Percentiles rank a stretch among this genome's conserved stretches.
These are phyloP conservation scores for Drosophila bunnanda DNA, from an alignment of 2,888 invertebrate genomes.

Conservation along the genomic window DNA sequence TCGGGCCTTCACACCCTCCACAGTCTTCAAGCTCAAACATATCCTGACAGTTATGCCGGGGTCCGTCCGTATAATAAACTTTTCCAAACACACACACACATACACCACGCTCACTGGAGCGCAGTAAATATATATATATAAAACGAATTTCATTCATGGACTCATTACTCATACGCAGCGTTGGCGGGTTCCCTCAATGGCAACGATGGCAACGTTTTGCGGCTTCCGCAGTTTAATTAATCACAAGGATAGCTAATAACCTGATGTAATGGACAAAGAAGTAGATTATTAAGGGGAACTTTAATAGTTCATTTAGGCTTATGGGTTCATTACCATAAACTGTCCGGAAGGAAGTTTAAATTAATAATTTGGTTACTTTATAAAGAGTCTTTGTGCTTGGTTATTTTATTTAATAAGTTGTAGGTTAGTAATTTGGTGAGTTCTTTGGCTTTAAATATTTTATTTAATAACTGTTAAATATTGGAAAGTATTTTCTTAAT, in stretches of 20 bases:
- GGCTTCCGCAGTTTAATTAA: slow-evolving; percentile 69
- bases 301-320: slow-evolving; percentile 33
- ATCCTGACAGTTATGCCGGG: slow-evolving; percentile 40
- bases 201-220: slow-evolving; percentile 49
- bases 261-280: slow-evolving; percentile 26
- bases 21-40: background rate
- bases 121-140: slow-evolving; percentile 43
- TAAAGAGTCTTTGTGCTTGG: background rate
- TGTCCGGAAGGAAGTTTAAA: slow-evolving; percentile 1
- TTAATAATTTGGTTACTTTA: background rate
- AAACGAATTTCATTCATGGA: slow-evolving; percentile 45
- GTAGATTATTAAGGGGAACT: slow-evolving; percentile 13
- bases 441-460: too few relatives aligned
- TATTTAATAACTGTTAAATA: too few relatives aligned
- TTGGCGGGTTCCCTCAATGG: slow-evolving; percentile 43
- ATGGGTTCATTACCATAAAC: slow-evolving; percentile 13
- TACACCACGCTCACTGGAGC: slow-evolving; percentile 3
- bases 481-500: too few relatives aligned
- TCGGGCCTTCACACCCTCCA: slow-evolving; percentile 3
- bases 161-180: slow-evolving; percentile 75
- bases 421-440: background rate
- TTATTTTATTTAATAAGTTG: background rate
- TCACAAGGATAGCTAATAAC: slow-evolving; percentile 53
- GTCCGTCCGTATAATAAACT: slow-evolving; percentile 35
- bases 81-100: slow-evolving; percentile 14